These are phyloP conservation scores for Oreocharis arfaki DNA, from an alignment of 2,113 vertebrate genomes.

Conservation along the genomic window DNA sequence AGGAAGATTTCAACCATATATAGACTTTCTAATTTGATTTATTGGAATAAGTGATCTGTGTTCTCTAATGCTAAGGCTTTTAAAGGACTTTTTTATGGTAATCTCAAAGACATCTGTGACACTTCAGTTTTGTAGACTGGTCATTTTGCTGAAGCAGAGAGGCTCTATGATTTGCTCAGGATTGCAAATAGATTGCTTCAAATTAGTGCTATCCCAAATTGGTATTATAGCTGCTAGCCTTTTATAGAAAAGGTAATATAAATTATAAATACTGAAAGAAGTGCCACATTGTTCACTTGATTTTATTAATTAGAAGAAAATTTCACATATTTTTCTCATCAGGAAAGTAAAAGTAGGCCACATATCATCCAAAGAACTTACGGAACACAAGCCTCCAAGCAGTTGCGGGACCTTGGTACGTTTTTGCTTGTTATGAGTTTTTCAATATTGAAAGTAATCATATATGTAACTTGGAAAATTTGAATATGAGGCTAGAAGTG, in stretches of 20 bases:
- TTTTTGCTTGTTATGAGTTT: background rate
- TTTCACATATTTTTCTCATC: conserved; percentile 15
- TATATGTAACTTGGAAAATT: background rate
- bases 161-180: background rate
- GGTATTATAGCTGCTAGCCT: background rate
- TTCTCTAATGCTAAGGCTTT: background rate
- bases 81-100: background rate
- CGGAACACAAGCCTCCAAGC: conserved; percentile 44
- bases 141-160: background rate
- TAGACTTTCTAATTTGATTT: background rate
- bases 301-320: background rate
- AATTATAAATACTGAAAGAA: background rate
- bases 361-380: conserved; percentile 74
- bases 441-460: background rate
- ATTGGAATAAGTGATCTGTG: background rate
- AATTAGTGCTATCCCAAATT: background rate
- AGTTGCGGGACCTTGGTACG: conserved; percentile 67
- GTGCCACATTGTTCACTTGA: background rate
- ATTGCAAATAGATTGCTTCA: background rate
- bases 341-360: conserved; percentile 75
- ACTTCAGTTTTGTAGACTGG: background rate
- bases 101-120: background rate
- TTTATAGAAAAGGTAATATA: background rate
- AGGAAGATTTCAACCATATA: background rate
- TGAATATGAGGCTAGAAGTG: background rate